A percentile compares a stretch with the other conserved stretches of the same genome.
These are phyloP conservation scores for Chionodraco myersi DNA, from an alignment of 2,113 vertebrate species.

Conservation along the genomic window DNA sequence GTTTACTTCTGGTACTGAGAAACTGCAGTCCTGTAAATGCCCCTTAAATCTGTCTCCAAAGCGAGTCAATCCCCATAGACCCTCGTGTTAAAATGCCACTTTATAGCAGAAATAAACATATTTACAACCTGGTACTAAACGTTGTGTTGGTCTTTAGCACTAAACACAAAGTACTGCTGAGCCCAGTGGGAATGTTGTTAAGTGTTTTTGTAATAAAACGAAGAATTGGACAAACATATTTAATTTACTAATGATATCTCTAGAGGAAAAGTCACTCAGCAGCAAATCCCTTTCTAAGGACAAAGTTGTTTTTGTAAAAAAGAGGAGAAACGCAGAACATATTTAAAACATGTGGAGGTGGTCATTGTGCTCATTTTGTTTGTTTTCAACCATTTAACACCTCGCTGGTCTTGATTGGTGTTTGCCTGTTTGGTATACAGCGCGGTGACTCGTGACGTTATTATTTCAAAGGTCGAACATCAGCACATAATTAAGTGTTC, in stretches of 20 bases:
- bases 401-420: conserved; percentile 28
- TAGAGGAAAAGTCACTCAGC: neutral
- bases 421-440: conserved; percentile 31
- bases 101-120: too few species aligned
- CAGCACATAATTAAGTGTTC: conserved; percentile 9
- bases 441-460: conserved; percentile 3
- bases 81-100: too few species aligned
- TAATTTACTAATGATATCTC: neutral
- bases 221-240: neutral
- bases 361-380: conserved; percentile 17
- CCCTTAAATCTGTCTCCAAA: too few species aligned
- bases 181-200: neutral
- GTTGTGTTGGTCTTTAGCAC: too few species aligned
- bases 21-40: too few species aligned
- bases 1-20: too few species aligned
- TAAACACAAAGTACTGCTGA: neutral
- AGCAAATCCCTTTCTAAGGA: neutral
- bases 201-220: neutral
- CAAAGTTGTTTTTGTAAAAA: neutral
- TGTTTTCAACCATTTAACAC: conserved; percentile 29
- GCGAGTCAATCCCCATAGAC: too few species aligned
- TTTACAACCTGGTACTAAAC: too few species aligned
- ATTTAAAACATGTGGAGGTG: neutral
- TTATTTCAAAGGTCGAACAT: conserved; percentile 13
- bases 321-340: neutral